Evolutionary conservation across 2,797 vertebrate species (phyloP).

Genomic region (Gorsachius magnificus): DNA sequence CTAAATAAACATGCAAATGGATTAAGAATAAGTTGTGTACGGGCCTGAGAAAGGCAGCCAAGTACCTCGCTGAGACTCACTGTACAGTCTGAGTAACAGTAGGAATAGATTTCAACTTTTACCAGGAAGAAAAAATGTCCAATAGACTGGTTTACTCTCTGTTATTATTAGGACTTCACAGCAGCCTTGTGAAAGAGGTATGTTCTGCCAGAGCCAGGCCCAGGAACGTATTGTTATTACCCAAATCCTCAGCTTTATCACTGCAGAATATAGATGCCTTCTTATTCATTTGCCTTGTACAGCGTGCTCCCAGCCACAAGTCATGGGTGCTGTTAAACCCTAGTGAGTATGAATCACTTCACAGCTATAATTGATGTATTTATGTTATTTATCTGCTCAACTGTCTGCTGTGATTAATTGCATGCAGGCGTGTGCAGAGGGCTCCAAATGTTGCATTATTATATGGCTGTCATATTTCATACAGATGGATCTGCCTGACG

Average conservation of each 20-base stretch:
- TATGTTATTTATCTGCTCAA: constrained; percentile 60
- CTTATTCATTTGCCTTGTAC: neutral
- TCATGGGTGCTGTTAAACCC: neutral
- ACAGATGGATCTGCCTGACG: constrained; percentile 87
- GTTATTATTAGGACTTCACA: neutral
- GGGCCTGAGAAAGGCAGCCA: neutral
- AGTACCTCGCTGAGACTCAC: neutral
- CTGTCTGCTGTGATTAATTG: constrained; percentile 67
- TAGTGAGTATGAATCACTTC: constrained; percentile 3
- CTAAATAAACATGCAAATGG: neutral
- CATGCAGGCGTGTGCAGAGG: constrained; percentile 3
- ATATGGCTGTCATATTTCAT: constrained; percentile 69
- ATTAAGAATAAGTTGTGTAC: neutral
- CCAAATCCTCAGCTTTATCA: neutral
- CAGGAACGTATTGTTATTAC: neutral
- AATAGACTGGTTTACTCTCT: neutral
- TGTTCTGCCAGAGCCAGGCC: neutral
- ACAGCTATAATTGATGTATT: constrained; percentile 68
- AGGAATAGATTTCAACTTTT: neutral
- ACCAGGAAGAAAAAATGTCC: neutral
- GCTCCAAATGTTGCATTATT: constrained; percentile 63
- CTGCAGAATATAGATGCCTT: neutral
- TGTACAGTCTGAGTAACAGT: neutral
- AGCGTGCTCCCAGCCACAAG: neutral
- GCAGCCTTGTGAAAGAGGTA: neutral